A percentile compares a stretch with the other conserved stretches of the same genome.
Evolutionary conservation across 2,113 vertebrate genomes (phyloP).

Genomic region (Chionis minor): DNA sequence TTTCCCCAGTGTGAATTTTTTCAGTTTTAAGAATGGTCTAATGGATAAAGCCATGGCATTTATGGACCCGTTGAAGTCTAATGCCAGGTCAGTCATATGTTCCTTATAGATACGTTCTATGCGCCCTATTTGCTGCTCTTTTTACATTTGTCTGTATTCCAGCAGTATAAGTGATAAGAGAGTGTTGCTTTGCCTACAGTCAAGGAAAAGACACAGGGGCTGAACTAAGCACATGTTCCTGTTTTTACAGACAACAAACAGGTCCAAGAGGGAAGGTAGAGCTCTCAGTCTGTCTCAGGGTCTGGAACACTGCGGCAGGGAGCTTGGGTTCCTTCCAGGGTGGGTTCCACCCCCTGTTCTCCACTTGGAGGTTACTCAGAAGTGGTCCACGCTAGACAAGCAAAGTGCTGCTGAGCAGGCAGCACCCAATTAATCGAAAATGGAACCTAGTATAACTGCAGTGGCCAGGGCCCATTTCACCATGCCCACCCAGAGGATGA

Average conservation of each 20-base stretch:
- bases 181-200: background rate
- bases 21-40: background rate
- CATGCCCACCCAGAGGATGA: background rate
- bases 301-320: background rate
- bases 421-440: background rate
- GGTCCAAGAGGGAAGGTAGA: background rate
- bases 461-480: background rate
- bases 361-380: background rate
- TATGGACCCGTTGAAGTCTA: background rate
- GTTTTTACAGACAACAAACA: background rate
- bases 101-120: background rate
- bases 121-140: accelerated
- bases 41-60: background rate
- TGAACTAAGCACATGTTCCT: background rate
- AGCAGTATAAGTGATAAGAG: background rate
- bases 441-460: background rate
- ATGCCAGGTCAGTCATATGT: background rate
- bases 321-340: background rate
- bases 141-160: background rate
- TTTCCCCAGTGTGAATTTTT: background rate
- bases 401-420: background rate
- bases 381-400: background rate
- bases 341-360: background rate
- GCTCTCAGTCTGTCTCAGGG: background rate
- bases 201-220: background rate